A percentile compares a stretch with the other conserved stretches of the same genome.
phyloP scores from a whole-genome alignment of 2,113 vertebrate genomes.

The Rhipidura dahli region DNA sequence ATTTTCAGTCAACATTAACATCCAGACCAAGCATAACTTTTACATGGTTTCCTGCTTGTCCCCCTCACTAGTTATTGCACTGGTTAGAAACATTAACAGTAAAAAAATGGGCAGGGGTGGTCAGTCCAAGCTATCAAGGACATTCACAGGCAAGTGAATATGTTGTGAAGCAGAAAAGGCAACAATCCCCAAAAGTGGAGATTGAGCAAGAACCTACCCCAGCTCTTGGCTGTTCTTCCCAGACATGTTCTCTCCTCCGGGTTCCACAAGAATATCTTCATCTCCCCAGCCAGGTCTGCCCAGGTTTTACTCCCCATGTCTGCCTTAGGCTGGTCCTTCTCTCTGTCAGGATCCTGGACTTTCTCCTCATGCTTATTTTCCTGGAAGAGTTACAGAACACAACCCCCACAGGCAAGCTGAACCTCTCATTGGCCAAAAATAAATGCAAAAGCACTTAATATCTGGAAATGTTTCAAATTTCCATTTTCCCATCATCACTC shows the following conservation, averaged over 20 bases:
- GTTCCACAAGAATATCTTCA: slow-evolving; percentile 92
- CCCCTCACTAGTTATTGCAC: background rate
- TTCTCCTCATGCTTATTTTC: slow-evolving; percentile 79
- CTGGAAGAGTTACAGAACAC: slow-evolving; percentile 79
- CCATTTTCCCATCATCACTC: slow-evolving; percentile 64
- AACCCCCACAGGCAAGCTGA: slow-evolving; percentile 27
- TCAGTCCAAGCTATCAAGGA: background rate
- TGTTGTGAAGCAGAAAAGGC: slow-evolving; percentile 1
- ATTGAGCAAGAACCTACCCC: slow-evolving; percentile 84
- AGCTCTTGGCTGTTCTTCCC: slow-evolving; percentile 91
- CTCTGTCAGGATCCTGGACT: slow-evolving; percentile 80
- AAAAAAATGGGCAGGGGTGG: background rate
- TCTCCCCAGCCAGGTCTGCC: slow-evolving; percentile 78
- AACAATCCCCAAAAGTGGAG: background rate
- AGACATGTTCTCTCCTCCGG: slow-evolving; percentile 90
- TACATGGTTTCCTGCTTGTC: background rate
- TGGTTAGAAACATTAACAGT: background rate
- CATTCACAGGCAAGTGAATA: background rate
- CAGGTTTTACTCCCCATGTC: slow-evolving; percentile 71
- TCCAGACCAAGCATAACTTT: background rate
- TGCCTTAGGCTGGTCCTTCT: background rate
- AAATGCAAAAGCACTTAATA: slow-evolving; percentile 61
- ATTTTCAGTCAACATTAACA: background rate
- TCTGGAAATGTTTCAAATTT: slow-evolving; percentile 71
- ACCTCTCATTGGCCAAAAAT: slow-evolving; percentile 65